Base-by-base conservation (phyloP, 2,113 vertebrate species). In the Carassius carassius region DNA sequence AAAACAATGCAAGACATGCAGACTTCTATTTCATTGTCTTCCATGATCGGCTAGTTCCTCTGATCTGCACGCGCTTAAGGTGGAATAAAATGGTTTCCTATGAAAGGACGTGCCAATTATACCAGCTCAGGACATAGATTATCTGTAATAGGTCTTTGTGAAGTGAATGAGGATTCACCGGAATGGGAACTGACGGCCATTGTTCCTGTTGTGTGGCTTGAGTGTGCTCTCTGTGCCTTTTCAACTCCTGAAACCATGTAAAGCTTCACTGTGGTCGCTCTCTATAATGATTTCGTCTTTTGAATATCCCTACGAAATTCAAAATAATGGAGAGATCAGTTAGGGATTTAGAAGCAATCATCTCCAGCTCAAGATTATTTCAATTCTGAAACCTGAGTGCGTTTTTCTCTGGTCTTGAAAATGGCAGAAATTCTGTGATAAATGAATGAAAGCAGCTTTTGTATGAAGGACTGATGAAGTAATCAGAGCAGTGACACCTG, bases 331-430 rank as follows among this genome's bases (percentile, higher is more conserved):
- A 90, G 85, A 76, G 76, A 89, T 88, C 85, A 85, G 79, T 58
- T 35, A 69, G 87, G 88, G 83, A 91, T 87, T 88, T 87, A 81
- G 85, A 90, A 88, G 85, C 89, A 87, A 90, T 91, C 85, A 83
- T 90, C 84, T 89, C 73, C 75, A 54, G 69, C 21, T 83, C 85
- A 84, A 86, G 79, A 90, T 85, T 44, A 88, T 89, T 89, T 88
- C 87, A 85, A 82, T 87, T 87, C 2, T 75, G 54, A 80, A 88
- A 86, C 23, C 54, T 35, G 73, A n/a, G 60, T 44, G 65, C 21
- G 32, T 32, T 54, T 35, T 77, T 62, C 41, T 29, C 14, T 23
- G 16, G n/a, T 78, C 79, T 60, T 29, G 29, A 73, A 78, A 85
- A 72, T 70, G 49, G 60, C 49, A 60, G 21, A 62, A 56, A 47